Conservation (phyloP, 2,888 invertebrate species). For the Lepidocyrtinus sp. region DNA sequence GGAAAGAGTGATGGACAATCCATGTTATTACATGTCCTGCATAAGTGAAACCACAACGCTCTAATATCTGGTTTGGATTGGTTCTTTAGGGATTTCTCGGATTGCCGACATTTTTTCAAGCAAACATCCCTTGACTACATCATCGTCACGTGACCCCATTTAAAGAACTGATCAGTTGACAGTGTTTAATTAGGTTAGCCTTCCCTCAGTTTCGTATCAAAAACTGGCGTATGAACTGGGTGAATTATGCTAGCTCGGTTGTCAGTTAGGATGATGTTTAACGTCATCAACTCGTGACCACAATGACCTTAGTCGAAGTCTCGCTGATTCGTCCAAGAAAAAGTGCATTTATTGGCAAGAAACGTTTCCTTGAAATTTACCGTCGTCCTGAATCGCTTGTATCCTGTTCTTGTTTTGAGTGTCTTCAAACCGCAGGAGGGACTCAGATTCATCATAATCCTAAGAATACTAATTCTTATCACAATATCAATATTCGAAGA, state of each 20-base stretch:
- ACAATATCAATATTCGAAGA: too few species aligned
- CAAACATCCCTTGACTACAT: background rate
- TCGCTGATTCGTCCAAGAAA: constrained; percentile 36
- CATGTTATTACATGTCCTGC: too few species aligned
- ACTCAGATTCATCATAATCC: background rate
- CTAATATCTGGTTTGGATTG: too few species aligned
- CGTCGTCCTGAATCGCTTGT: too few species aligned
- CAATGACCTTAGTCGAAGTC: constrained; percentile 44
- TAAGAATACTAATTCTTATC: background rate
- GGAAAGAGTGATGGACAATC: too few species aligned
- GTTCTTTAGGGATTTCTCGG: too few species aligned
- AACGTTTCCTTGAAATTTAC: constrained; percentile 43
- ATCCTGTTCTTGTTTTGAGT: constrained; percentile 11
- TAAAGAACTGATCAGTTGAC: background rate
- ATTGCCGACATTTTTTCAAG: background rate
- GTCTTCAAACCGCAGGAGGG: too few species aligned
- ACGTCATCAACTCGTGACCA: constrained; percentile 29
- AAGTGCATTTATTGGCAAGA: constrained; percentile 54
- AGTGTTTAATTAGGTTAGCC: background rate
- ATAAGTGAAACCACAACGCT: too few species aligned
- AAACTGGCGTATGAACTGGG: background rate
- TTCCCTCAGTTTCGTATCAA: background rate
- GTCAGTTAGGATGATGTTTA: constrained; percentile 19
- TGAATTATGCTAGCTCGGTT: background rate
- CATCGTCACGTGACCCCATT: background rate